Evolutionary conservation across 2,888 invertebrate species (phyloP), one percentile per base, ranked within the genome.

Genomic region (Dimorphilus gyrociliatus): DNA sequence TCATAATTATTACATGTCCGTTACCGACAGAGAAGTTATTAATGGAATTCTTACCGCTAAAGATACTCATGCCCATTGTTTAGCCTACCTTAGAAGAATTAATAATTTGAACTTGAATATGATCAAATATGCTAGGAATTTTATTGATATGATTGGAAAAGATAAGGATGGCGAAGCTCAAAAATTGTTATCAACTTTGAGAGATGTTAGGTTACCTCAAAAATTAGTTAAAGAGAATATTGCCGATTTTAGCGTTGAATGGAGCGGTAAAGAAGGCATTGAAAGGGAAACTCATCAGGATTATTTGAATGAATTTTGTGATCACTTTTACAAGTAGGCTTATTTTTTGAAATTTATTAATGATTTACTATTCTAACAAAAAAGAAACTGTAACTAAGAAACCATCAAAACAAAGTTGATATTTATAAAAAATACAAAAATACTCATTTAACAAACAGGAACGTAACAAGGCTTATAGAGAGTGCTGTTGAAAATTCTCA

Each of bases 1-100:
- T 75, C 94, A 94, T 53, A 92, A 88, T 62, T 94, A 92, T 58
- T 92, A 88, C 54, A 94, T 94, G 92, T 90, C 92, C 35, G 90
- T 88, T 16, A 97, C 94, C 2, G 94, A 94, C 67, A 70, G 92
- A 25, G 94, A 97, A 67, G 88, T 97, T 0, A 88, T 90, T 45
- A 85, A 90, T 51, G 94, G 94, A 0, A 72, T 94, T 4, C 64
- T 97, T 13, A 81, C 78, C 51, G 88, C 90, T 0, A 81, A 80
- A 53, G 85, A 90, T 53, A 86, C 85, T 0, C 81, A 84, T 57
- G 88, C 90, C 51, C 90, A 92, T 61, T 86, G 88, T 48, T 67
- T 44, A 25, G 88, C 88, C 0, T 94, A 92, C 63, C 53, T 70
- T 19, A 71, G 92, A 33, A 86, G 88, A 62, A 92, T 97, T 57